Conservation (phyloP, 2,797 vertebrate genomes). For the Sebastes diaconus region DNA sequence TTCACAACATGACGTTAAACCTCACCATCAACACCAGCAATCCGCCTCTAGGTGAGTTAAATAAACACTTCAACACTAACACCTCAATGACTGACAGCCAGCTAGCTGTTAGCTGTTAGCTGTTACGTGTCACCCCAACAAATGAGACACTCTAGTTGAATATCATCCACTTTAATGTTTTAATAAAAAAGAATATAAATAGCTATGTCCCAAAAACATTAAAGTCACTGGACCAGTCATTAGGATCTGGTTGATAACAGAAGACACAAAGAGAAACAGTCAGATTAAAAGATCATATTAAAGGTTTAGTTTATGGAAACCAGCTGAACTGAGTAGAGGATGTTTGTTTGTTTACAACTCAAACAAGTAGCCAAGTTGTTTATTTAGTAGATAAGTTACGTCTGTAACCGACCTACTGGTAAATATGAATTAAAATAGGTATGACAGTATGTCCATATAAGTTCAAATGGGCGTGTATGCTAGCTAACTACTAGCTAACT, state of each 20-base stretch:
- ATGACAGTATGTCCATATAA: not conserved
- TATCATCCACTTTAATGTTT: not conserved
- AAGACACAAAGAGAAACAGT: not conserved
- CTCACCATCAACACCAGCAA: constrained; percentile 80
- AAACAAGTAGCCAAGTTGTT: not conserved
- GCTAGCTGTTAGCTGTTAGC: not conserved
- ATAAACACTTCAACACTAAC: not conserved
- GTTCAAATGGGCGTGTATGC: not conserved
- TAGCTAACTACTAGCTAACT: not conserved
- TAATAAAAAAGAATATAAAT: not conserved
- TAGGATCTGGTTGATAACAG: not conserved
- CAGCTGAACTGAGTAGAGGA: not conserved
- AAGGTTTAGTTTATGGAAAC: not conserved
- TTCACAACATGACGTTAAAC: constrained; percentile 78
- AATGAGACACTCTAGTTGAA: not conserved
- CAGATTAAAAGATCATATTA: not conserved
- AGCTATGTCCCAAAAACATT: rapidly evolving
- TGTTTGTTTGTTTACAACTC: not conserved
- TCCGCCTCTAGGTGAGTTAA: constrained; percentile 79
- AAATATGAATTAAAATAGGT: not conserved
- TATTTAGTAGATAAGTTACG: not conserved
- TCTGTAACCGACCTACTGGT: not conserved
- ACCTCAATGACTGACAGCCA: too few species aligned
- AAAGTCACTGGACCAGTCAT: not conserved
- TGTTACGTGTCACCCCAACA: constrained; percentile 19